These are phyloP conservation scores for Etheostoma cragini DNA, from an alignment of 2,113 vertebrate genomes.

Conservation along the genomic window DNA sequence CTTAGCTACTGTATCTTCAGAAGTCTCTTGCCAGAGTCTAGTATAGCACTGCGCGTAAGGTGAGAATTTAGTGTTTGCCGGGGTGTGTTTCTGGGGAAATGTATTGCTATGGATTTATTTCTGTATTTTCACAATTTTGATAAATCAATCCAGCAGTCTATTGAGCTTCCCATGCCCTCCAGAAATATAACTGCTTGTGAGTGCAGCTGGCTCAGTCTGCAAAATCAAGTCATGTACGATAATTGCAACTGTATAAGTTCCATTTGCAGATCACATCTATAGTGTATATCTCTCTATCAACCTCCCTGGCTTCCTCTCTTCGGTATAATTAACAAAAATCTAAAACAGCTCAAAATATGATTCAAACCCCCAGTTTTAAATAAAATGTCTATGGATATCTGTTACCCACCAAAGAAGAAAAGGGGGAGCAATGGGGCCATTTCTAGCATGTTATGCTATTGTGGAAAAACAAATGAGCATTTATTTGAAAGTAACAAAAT, in stretches of 20 bases:
- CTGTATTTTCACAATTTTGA: constrained; percentile 18
- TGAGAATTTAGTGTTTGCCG: not conserved
- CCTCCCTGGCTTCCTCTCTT: not conserved
- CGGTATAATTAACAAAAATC: constrained; percentile 1
- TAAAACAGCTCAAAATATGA: not conserved
- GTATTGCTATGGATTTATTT: constrained; percentile 8
- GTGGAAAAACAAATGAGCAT: not conserved
- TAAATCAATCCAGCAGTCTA: constrained; percentile 6
- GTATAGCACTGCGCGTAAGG: not conserved
- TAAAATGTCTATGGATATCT: not conserved
- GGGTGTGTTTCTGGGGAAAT: constrained; percentile 17
- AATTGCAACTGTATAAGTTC: constrained; percentile 28
- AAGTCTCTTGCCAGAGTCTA: constrained; percentile 2
- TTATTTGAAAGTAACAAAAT: not conserved
- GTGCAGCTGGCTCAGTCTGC: constrained; percentile 30
- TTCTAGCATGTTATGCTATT: not conserved
- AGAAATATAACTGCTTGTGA: constrained; percentile 26
- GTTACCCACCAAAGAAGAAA: not conserved
- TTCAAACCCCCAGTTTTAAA: not conserved
- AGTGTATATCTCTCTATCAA: constrained; percentile 23
- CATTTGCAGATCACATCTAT: constrained; percentile 22
- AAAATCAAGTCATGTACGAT: constrained; percentile 39
- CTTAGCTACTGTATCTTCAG: constrained; percentile 36
- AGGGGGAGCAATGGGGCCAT: not conserved
- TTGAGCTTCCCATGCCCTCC: constrained; percentile 16